Conservation (phyloP, 2,113 vertebrate genomes). For the Chrysemys picta region DNA sequence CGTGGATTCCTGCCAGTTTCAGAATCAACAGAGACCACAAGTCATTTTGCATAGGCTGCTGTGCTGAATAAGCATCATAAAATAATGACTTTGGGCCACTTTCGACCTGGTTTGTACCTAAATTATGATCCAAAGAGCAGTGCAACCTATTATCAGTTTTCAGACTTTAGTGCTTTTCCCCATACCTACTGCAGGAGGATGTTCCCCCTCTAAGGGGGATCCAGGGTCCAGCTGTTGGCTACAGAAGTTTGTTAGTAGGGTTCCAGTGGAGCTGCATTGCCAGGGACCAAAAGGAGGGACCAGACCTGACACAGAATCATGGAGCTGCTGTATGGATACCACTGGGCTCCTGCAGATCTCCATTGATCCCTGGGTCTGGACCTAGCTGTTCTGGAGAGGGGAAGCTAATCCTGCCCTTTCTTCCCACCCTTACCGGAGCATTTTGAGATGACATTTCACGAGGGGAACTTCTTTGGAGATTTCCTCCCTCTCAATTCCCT, state of each 20-base stretch:
- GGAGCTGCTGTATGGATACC: background rate
- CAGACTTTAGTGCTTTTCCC: background rate
- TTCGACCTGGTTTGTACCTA: background rate
- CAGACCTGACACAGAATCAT: background rate
- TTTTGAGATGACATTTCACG: background rate
- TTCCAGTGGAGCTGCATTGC: background rate
- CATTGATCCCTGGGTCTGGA: background rate
- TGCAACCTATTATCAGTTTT: background rate
- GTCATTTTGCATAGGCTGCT: background rate
- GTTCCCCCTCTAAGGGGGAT: background rate
- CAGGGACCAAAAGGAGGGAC: background rate
- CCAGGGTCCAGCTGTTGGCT: background rate
- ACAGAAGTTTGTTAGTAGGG: background rate
- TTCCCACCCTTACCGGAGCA: background rate
- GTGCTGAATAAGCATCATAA: background rate
- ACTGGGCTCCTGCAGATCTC: background rate
- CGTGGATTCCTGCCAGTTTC: background rate
- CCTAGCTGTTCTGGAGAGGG: background rate
- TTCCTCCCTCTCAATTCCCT: background rate
- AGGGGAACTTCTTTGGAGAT: background rate
- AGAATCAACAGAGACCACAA: background rate
- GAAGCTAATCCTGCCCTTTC: background rate
- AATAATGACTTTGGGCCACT: background rate
- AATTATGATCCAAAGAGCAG: background rate
- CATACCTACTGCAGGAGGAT: background rate